phyloP scores from a whole-genome alignment of 2,888 invertebrate genomes.

The Nematopogon swammerdamellus region DNA sequence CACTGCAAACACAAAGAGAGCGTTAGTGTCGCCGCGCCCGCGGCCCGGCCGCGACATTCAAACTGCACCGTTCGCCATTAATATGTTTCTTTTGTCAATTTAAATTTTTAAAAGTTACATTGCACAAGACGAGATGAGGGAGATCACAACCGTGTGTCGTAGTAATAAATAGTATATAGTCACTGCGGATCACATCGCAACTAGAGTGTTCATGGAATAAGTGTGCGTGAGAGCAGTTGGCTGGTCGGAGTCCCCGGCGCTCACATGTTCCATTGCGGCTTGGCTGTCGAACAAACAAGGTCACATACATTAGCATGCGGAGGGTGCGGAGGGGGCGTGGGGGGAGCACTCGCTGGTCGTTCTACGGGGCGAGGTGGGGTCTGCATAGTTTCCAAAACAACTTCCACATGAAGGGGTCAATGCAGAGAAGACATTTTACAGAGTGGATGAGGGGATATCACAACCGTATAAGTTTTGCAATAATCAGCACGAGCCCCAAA shows the following conservation, averaged over 20 bases:
- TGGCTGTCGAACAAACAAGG: conserved; percentile 43
- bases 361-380: too few species aligned
- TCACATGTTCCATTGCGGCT: conserved; percentile 49
- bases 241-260: conserved; percentile 37
- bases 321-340: too few species aligned
- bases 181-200: conserved; percentile 56
- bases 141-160: conserved; percentile 48
- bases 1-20: conserved; percentile 61
- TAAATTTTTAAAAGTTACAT: background rate
- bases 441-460: too few species aligned
- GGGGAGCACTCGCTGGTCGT: too few species aligned
- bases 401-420: too few species aligned
- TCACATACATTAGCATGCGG: conserved; percentile 15
- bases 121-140: conserved; percentile 15
- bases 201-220: conserved; percentile 55
- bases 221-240: conserved; percentile 43
- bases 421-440: too few species aligned
- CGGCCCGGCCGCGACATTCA: background rate
- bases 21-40: conserved; percentile 31
- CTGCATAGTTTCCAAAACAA: too few species aligned
- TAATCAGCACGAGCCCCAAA: too few species aligned
- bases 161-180: conserved; percentile 42
- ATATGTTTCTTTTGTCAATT: too few species aligned
- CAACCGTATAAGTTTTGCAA: too few species aligned
- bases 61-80: too few species aligned